Base-by-base conservation (phyloP, 2,888 invertebrate genomes). In the Liopterus haemorrhoidalis region DNA sequence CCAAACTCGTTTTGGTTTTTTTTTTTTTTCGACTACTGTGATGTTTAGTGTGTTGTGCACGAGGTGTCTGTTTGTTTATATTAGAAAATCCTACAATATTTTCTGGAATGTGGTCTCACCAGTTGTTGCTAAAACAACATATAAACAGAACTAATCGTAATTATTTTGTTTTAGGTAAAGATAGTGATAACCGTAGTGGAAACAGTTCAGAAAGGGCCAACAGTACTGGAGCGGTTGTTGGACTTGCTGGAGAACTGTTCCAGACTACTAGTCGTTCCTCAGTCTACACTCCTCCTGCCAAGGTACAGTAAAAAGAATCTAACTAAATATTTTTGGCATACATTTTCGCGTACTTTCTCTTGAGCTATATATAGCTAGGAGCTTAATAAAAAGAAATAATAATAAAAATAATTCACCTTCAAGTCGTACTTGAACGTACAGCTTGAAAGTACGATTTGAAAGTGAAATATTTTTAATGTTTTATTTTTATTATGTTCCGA, bases 211-310 rank as follows among this genome's bases (percentile, higher is more conserved):
- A 59, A 39, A 73, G 73, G 56, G 64, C 66, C 30, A 73, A 74
- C 54, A 67, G 68, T 51, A 69, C 69, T 48, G 67, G 67, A 51
- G 57, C 60, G 8, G 62, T 60, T 52, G 58, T 57, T 24, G 64
- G 63, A 47, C 62, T 63, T 52, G 64, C 66, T 49, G 60, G 64
- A 8, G 73, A 73, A 57, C 63, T 74, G 49, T 71, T 72, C 54
- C 69, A 71, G 54, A 69, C 71, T 52, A 66, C 68, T 53, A 75
- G 73, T 57, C 70, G 71, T 60, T 70, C 70, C 24, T 73, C 74
- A 9, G 70, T 72, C 24, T 69, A 69, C 51, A 70, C 71, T 49
- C 65, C 71, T 38, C 72, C 71, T 50, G 70, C 70, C 55, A 72
- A 71, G 65, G 72, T 72, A 62, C 35, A 38, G 30, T 48, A 1